These are phyloP conservation scores for Rutilus rutilus DNA, from an alignment of 2,113 vertebrate genomes.

Conservation along the genomic window DNA sequence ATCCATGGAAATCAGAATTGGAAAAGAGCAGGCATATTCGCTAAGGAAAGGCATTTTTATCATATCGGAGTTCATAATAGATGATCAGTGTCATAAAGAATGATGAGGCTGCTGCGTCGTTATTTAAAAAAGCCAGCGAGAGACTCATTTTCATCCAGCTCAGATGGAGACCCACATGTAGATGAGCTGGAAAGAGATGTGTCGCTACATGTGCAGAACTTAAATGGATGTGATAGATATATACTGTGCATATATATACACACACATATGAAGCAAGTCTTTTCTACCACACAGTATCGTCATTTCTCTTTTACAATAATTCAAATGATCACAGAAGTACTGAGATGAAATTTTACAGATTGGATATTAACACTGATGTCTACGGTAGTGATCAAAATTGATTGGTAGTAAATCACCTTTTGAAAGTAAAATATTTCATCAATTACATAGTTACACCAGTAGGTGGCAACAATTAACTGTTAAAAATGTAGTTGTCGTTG, in stretches of 20 bases:
- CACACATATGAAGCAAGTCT: no score
- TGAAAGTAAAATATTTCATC: no score
- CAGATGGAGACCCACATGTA: conserved; percentile 70
- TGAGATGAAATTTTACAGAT: no score
- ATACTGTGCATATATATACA: neutral
- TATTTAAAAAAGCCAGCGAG: conserved; percentile 71
- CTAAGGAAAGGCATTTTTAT: conserved; percentile 68
- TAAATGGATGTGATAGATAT: neutral
- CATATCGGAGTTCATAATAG: conserved; percentile 75
- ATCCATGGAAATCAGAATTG: conserved; percentile 73
- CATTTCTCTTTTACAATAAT: no score
- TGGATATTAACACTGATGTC: no score
- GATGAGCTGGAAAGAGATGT: conserved; percentile 61
- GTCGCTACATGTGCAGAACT: conserved; percentile 52
- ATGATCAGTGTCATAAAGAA: conserved; percentile 81
- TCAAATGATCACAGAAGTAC: no score
- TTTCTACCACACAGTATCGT: no score
- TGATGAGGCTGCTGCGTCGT: conserved; percentile 70
- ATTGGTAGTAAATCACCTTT: no score
- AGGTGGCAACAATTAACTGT: no score
- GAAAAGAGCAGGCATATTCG: conserved; percentile 70
- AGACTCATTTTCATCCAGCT: conserved; percentile 67
- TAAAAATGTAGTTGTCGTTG: no score
- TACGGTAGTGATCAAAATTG: no score
- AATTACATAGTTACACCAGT: no score